phyloP scores from a whole-genome alignment of 2,113 vertebrate species.

The Thamnophis sirtalis region DNA sequence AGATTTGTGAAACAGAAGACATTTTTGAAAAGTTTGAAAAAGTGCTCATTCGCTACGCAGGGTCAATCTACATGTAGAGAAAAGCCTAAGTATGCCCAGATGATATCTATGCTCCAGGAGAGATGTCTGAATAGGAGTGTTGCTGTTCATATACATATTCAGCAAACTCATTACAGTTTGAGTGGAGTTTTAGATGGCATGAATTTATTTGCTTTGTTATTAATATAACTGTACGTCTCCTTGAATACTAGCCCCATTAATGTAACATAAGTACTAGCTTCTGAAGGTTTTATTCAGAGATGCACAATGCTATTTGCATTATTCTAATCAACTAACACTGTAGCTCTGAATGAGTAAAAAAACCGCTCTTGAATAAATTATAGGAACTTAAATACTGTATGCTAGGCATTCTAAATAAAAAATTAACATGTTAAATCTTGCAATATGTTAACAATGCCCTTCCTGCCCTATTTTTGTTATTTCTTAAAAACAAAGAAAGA shows the following conservation, averaged over 20 bases:
- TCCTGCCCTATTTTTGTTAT: background rate
- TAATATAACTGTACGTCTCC: background rate
- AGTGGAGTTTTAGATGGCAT: background rate
- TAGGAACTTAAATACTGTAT: slow-evolving; percentile 6
- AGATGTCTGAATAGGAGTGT: background rate
- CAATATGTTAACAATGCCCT: background rate
- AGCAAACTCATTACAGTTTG: background rate
- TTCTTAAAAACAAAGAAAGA: background rate
- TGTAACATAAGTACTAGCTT: background rate
- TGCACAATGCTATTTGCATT: background rate
- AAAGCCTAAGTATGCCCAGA: background rate
- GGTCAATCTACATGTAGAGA: background rate
- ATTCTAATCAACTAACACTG: background rate
- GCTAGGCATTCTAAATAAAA: background rate
- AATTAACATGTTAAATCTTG: slow-evolving; percentile 23
- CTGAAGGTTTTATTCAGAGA: background rate
- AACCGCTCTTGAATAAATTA: background rate
- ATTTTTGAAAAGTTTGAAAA: background rate
- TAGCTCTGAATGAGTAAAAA: background rate
- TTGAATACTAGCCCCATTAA: background rate
- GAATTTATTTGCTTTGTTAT: background rate
- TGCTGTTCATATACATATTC: background rate
- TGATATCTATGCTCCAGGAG: background rate
- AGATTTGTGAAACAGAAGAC: background rate
- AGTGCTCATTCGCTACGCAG: background rate